These are phyloP conservation scores for Periplaneta americana DNA, from an alignment of 1,140 invertebrate genomes.

Conservation along the genomic window DNA sequence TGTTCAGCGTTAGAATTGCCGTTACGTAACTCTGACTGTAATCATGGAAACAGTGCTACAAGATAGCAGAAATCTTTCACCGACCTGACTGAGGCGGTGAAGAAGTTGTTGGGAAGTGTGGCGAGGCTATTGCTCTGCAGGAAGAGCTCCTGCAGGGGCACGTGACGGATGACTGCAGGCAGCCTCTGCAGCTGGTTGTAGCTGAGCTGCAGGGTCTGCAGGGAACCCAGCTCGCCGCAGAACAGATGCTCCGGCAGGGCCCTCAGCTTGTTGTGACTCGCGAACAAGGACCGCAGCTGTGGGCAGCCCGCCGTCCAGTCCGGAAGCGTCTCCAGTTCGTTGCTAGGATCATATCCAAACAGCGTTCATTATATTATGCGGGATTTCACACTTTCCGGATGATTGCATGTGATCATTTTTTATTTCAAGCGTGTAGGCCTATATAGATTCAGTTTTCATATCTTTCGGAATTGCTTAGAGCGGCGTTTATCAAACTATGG, in stretches of 20 bases:
- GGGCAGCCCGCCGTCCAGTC: conserved; percentile 72
- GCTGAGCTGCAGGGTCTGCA: conserved; percentile 65
- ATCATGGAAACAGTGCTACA: too few species aligned
- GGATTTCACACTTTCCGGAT: too few species aligned
- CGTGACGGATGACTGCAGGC: conserved; percentile 49
- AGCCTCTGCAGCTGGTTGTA: conserved; percentile 69
- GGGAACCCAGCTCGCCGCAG: conserved; percentile 58
- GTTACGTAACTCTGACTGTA: too few species aligned
- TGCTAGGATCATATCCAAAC: too few species aligned
- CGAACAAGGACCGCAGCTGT: conserved; percentile 64
- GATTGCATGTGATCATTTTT: too few species aligned
- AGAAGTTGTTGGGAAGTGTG: conserved; percentile 66
- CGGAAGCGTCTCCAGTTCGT: conserved; percentile 65
- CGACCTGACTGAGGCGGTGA: conserved; percentile 56
- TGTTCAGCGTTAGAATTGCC: too few species aligned
- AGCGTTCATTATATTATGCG: too few species aligned
- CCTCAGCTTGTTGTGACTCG: conserved; percentile 65
- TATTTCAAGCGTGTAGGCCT: too few species aligned
- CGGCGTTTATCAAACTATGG: too few species aligned
- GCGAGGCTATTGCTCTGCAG: conserved; percentile 73
- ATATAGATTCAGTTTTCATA: too few species aligned
- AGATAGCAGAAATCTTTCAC: too few species aligned
- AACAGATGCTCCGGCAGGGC: conserved; percentile 65
- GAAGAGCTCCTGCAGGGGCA: conserved; percentile 63
- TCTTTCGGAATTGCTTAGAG: too few species aligned